phyloP scores from a whole-genome alignment of 2,888 invertebrate species.

The Hyalella azteca region DNA sequence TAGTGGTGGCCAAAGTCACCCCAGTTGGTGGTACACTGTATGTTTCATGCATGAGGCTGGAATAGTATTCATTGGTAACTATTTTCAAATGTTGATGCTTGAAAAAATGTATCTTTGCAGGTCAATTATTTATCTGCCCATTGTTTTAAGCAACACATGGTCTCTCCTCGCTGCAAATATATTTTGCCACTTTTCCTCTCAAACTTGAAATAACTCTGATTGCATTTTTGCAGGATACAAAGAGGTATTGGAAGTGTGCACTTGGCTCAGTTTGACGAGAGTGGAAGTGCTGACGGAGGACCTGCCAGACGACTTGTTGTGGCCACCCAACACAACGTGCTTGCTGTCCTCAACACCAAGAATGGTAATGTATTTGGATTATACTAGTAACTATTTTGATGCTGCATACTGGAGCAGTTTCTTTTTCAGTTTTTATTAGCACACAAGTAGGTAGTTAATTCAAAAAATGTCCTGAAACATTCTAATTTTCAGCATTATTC shows the following conservation, averaged over 20 bases:
- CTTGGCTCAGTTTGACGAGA: slow-evolving; percentile 52
- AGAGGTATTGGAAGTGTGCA: slow-evolving; percentile 52
- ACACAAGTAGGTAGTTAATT: too few relatives aligned
- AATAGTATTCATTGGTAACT: background rate
- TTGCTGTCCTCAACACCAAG: slow-evolving; percentile 54
- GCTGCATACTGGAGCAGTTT: too few relatives aligned
- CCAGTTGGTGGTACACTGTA: too few relatives aligned
- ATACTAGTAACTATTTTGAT: background rate
- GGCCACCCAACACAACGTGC: slow-evolving; percentile 54
- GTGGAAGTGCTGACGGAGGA: slow-evolving; percentile 42
- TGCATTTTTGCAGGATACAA: slow-evolving; percentile 45
- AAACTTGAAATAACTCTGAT: background rate
- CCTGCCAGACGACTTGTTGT: slow-evolving; percentile 54
- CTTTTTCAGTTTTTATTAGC: too few relatives aligned
- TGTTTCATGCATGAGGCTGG: background rate
- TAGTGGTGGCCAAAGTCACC: too few relatives aligned
- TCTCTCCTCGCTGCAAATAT: background rate
- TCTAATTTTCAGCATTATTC: too few relatives aligned
- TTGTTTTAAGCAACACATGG: too few relatives aligned
- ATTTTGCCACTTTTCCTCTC: background rate
- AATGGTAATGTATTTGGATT: slow-evolving; percentile 45
- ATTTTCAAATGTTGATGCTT: background rate
- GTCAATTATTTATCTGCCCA: background rate
- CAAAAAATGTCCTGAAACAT: too few relatives aligned
- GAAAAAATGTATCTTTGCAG: background rate